A percentile compares a stretch with the other conserved stretches of the same genome.
Conservation (phyloP, 1,140 invertebrate species). For the Pomacea maculata region DNA sequence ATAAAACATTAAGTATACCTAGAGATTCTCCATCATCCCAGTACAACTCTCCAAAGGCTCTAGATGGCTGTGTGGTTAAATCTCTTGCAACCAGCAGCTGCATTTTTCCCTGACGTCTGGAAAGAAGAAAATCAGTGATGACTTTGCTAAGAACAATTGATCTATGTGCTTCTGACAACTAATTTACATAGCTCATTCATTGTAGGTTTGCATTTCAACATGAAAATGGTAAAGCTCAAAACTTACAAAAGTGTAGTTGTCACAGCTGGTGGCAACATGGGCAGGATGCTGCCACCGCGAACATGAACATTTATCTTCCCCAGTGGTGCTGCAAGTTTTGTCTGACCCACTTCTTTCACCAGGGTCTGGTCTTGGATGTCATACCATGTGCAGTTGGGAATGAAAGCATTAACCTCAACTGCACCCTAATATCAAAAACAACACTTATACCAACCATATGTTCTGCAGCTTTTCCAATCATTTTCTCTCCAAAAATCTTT, state of each 20-base stretch:
- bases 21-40: slow-evolving; percentile 62
- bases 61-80: slow-evolving; percentile 21
- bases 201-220: not conserved
- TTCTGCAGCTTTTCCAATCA: too few relatives aligned
- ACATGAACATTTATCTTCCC: slow-evolving; percentile 62
- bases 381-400: slow-evolving; percentile 64
- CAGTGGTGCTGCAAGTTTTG: slow-evolving; percentile 8
- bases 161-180: too few relatives aligned
- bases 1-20: slow-evolving; percentile 27
- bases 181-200: not conserved
- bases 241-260: slow-evolving; percentile 70
- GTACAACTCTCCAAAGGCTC: slow-evolving; percentile 52
- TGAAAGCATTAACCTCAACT: slow-evolving; percentile 46
- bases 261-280: slow-evolving; percentile 72
- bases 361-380: slow-evolving; percentile 58
- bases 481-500: too few relatives aligned
- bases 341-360: not conserved
- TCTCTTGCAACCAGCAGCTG: slow-evolving; percentile 59
- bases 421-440: slow-evolving; percentile 11
- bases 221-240: not conserved
- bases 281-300: slow-evolving; percentile 78
- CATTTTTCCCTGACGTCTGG: slow-evolving; percentile 57
- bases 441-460: not conserved
- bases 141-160: too few relatives aligned
- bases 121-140: not conserved